phyloP scores from a whole-genome alignment of 2,113 vertebrate species.

The Semnopithecus entellus region DNA sequence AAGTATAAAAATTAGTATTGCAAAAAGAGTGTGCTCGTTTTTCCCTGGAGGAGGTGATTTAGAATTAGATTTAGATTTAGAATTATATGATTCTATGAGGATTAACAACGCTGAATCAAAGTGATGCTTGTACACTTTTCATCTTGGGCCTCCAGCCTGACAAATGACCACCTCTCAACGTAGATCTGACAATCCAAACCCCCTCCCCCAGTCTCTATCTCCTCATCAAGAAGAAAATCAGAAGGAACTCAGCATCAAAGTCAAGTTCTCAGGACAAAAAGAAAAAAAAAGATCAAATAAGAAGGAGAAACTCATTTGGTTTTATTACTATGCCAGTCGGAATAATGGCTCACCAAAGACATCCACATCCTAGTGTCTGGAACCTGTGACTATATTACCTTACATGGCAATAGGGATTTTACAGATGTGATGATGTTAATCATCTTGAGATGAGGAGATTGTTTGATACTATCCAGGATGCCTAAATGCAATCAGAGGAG shows the following conservation, averaged over 20 bases:
- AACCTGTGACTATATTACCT: not conserved
- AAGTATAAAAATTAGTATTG: not conserved
- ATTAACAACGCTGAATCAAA: not conserved
- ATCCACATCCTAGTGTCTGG: not conserved
- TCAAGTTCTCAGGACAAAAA: not conserved
- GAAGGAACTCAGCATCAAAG: not conserved
- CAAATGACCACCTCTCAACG: fast-evolving
- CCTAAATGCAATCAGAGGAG: not conserved
- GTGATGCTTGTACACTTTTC: not conserved
- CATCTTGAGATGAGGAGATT: not conserved
- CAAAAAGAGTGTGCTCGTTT: not conserved
- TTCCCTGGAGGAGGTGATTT: not conserved
- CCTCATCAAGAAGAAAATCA: not conserved
- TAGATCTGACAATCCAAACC: not conserved
- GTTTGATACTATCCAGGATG: not conserved
- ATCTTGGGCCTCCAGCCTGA: not conserved
- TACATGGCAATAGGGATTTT: not conserved
- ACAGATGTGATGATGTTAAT: not conserved
- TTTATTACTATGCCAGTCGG: not conserved
- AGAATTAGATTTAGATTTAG: not conserved
- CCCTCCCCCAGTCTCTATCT: not conserved
- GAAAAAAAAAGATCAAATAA: not conserved
- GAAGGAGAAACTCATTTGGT: not conserved
- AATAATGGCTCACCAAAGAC: not conserved
- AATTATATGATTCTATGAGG: not conserved